Base-by-base conservation (phyloP, 2,113 vertebrate species). In the Etheostoma cragini region DNA sequence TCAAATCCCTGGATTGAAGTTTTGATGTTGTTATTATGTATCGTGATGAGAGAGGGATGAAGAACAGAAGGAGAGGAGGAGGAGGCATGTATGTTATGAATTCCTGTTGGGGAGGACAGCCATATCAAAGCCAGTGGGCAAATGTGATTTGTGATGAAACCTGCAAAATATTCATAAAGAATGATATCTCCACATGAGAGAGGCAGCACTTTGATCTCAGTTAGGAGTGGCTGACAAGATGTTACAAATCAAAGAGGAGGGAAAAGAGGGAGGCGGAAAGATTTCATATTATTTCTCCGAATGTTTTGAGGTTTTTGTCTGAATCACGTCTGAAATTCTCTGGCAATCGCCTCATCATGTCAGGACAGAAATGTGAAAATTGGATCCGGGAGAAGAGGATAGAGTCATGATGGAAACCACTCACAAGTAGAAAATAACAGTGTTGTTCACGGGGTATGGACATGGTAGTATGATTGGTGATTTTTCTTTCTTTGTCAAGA, bases 51-150 rank as follows among this genome's bases (percentile, higher is more conserved):
- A 83, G 82, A 79, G 35, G 70, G 76, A 80, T 78, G 77, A 76
- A 60, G 81, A 84, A 61, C 61, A 76, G 67, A 71, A 46, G 30
- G 70, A 73, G 64, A 57, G 30, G 74, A 74, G 38, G 72, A 73
- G 26, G 68, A 74, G 61, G 79, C 67, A 76, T 17, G 68, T 42
- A 61, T 56, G 47, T 82, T 72, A 85, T 85, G 67, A 85, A 82
- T 88, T 83, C 87, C 72, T 81, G 82, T 80, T 70, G 47, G 58
- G 76, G 82, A 87, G 73, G 84, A 89, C 82, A 87, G 73, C 54
- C 15, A n/a, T 84, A 77, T 86, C 78, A 86, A 86, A 86, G 80
- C 60, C 72, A 56, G 61, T 49, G 65, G 84, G 81, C 26, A 78
- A 80, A 76, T 65, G 46, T 63, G 56, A 84, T 82, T 86, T 81